These are phyloP conservation scores for Todus mexicanus DNA, from an alignment of 2,797 vertebrate species.

Conservation along the genomic window DNA sequence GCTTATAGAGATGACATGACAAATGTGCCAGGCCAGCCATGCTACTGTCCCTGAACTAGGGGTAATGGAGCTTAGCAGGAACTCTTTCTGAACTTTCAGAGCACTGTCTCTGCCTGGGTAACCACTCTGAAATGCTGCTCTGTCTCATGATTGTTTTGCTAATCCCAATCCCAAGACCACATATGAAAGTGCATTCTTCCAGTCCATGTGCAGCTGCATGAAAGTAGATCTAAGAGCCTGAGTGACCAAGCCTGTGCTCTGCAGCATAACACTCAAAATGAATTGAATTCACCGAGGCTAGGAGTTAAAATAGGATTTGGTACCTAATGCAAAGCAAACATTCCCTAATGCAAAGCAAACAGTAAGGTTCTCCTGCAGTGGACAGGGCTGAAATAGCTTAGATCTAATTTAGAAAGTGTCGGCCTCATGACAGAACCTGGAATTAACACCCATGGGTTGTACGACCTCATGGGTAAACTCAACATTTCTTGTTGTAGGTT, in stretches of 20 bases:
- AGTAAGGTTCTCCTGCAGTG: neutral
- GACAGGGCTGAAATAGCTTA: neutral
- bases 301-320: neutral
- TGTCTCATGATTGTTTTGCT: neutral
- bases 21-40: neutral
- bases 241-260: neutral
- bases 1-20: neutral
- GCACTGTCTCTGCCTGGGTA: neutral
- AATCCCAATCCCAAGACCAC: neutral
- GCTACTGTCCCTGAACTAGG: neutral
- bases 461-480: neutral
- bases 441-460: neutral
- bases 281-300: neutral
- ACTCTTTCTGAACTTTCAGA: neutral
- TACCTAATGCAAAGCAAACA: neutral
- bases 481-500: neutral
- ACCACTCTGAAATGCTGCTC: neutral
- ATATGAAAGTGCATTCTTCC: neutral
- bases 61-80: neutral
- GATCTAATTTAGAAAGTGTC: neutral
- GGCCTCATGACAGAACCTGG: neutral
- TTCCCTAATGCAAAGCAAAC: neutral
- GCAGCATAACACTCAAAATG: neutral
- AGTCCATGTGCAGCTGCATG: neutral
- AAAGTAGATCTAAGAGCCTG: neutral